Conservation (phyloP, 2,113 vertebrate genomes). For the Pseudorhombus dupliciocellatus region DNA sequence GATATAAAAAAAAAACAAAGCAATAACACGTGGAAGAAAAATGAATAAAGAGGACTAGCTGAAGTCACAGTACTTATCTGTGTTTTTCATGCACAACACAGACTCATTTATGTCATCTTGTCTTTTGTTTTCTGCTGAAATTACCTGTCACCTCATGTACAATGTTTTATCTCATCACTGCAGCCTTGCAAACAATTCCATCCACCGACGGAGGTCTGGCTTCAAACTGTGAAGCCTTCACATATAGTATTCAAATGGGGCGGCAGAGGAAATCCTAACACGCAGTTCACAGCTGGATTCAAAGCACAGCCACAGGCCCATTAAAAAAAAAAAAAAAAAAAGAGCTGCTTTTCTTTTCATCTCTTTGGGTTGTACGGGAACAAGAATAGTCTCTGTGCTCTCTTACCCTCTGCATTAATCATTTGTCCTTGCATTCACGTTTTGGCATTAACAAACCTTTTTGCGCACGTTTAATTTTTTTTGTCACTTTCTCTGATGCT, state of each 20-base stretch:
- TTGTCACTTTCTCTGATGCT: neutral
- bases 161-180: neutral
- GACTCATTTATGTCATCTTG: neutral
- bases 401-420: slow-evolving; percentile 24
- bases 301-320: neutral
- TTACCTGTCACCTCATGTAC: neutral
- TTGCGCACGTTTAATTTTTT: neutral
- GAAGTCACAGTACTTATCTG: slow-evolving; percentile 10
- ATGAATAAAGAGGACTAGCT: slow-evolving; percentile 62
- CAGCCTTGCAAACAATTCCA: neutral
- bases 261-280: neutral
- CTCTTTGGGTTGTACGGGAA: slow-evolving; percentile 14
- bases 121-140: slow-evolving; percentile 1
- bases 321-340: slow-evolving; percentile 8
- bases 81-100: neutral
- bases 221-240: neutral
- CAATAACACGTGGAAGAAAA: slow-evolving; percentile 58
- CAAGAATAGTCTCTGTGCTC: neutral
- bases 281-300: neutral
- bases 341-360: neutral
- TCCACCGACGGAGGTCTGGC: neutral
- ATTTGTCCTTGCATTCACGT: slow-evolving; percentile 3
- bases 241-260: neutral
- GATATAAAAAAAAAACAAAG: too few species aligned
- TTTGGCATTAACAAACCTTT: slow-evolving; percentile 14